A percentile compares a stretch with the other conserved stretches of the same genome.
Conservation (phyloP, 2,888 invertebrate genomes). For the Drosophila affinis region DNA sequence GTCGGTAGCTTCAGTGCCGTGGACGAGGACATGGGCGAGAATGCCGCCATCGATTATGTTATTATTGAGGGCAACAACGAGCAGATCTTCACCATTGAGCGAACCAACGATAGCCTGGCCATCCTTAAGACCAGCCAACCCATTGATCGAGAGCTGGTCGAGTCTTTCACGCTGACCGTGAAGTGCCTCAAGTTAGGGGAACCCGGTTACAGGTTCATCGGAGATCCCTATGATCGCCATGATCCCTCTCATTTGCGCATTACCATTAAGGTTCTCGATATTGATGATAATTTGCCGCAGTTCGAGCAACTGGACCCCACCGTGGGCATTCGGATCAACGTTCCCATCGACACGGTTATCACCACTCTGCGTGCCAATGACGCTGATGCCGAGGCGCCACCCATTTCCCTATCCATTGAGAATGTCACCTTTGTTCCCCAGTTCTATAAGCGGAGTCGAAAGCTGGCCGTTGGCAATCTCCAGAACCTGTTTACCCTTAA, state of each 20-base stretch:
- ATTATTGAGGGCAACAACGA: conserved; percentile 90
- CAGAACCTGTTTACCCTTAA: conserved; percentile 87
- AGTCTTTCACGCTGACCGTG: conserved; percentile 87
- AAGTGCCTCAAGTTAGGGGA: conserved; percentile 88
- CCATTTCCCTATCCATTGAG: conserved; percentile 87
- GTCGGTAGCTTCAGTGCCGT: conserved; percentile 89
- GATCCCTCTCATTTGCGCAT: conserved; percentile 89
- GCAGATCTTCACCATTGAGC: conserved; percentile 86
- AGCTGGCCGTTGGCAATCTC: conserved; percentile 84
- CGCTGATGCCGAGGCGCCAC: conserved; percentile 87
- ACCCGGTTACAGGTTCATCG: conserved; percentile 81
- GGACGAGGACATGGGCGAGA: conserved; percentile 90
- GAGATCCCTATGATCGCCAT: conserved; percentile 86
- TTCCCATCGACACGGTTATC: conserved; percentile 89
- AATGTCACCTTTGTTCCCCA: conserved; percentile 86
- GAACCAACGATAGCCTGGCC: conserved; percentile 87
- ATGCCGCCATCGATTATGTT: conserved; percentile 89
- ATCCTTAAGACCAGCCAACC: conserved; percentile 86
- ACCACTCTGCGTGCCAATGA: conserved; percentile 88
- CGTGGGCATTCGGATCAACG: conserved; percentile 89
- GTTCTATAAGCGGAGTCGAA: conserved; percentile 84
- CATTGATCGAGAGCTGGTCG: conserved; percentile 87
- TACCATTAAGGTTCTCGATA: conserved; percentile 87
- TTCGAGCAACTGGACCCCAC: conserved; percentile 87
- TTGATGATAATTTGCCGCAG: conserved; percentile 90